Evolutionary conservation across 2,797 vertebrate genomes (phyloP).

Genomic region (Linurgus olivaceus): DNA sequence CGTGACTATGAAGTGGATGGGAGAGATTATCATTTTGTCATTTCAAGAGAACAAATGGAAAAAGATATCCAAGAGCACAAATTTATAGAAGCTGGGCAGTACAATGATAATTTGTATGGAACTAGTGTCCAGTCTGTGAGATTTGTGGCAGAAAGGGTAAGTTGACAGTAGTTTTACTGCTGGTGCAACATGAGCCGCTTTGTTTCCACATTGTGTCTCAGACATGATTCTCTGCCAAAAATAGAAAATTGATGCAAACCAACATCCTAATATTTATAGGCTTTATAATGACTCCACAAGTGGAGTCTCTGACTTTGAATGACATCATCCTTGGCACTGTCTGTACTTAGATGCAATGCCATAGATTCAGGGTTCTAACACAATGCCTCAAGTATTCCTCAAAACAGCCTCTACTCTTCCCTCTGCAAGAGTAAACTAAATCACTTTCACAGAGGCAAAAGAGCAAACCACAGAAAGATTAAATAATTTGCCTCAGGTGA

Average conservation of each 20-base stretch:
- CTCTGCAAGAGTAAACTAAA: not conserved
- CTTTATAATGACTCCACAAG: not conserved
- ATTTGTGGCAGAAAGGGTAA: constrained; percentile 95
- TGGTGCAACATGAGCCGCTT: not conserved
- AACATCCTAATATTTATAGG: not conserved
- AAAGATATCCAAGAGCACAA: constrained; percentile 99
- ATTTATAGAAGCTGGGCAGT: constrained; percentile 98
- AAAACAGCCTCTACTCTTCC: not conserved
- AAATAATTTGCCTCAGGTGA: not conserved
- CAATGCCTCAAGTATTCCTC: not conserved
- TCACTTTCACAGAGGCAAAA: not conserved
- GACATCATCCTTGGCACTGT: not conserved
- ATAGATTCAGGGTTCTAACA: not conserved
- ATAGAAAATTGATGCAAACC: not conserved
- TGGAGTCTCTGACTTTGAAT: not conserved
- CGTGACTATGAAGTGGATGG: constrained; percentile 95
- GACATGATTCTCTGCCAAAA: not conserved
- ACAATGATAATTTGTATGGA: constrained; percentile 97
- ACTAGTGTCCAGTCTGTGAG: constrained; percentile 96
- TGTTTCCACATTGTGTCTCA: not conserved
- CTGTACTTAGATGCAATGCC: not conserved
- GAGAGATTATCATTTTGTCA: constrained; percentile 97
- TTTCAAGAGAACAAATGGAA: constrained; percentile 97
- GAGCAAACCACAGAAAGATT: not conserved
- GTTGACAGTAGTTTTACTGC: constrained; percentile 33